Percentiles rank a stretch among this genome's conserved stretches.
phyloP scores from a whole-genome alignment of 2,113 vertebrate genomes.

The Lynx canadensis region DNA sequence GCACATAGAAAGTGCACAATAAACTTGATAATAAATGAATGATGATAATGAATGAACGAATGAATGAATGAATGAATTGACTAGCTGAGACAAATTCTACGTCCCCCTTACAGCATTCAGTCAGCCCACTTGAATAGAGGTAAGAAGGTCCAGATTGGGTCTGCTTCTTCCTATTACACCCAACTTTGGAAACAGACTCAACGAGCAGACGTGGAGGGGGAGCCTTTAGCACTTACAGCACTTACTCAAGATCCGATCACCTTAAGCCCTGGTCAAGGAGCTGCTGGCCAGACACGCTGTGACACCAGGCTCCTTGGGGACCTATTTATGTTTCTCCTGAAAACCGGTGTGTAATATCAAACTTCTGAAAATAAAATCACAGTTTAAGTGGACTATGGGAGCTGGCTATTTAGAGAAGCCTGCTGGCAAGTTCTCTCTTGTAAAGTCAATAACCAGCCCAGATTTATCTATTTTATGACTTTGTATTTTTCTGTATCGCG shows the following conservation, averaged over 20 bases:
- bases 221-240: background rate
- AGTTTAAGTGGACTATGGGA: conserved; percentile 55
- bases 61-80: background rate
- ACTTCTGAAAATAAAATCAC: conserved; percentile 71
- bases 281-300: conserved; percentile 24
- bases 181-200: background rate
- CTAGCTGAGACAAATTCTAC: background rate
- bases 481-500: conserved; percentile 58
- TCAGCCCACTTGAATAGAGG: background rate
- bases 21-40: background rate
- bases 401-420: conserved; percentile 50
- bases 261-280: background rate
- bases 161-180: background rate
- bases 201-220: too few relatives aligned
- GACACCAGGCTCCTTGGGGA: background rate
- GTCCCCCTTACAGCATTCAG: background rate
- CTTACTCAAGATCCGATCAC: background rate
- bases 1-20: background rate
- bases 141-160: background rate
- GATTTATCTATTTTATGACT: conserved; percentile 72
- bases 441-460: conserved; percentile 50
- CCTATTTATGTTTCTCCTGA: conserved; percentile 70
- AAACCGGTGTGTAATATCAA: conserved; percentile 75
- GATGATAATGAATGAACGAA: background rate
- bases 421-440: conserved; percentile 21